Evolutionary conservation across 2,113 vertebrate species (phyloP), one percentile per base, ranked within the genome.

Genomic region (Stigmatopora argus): DNA sequence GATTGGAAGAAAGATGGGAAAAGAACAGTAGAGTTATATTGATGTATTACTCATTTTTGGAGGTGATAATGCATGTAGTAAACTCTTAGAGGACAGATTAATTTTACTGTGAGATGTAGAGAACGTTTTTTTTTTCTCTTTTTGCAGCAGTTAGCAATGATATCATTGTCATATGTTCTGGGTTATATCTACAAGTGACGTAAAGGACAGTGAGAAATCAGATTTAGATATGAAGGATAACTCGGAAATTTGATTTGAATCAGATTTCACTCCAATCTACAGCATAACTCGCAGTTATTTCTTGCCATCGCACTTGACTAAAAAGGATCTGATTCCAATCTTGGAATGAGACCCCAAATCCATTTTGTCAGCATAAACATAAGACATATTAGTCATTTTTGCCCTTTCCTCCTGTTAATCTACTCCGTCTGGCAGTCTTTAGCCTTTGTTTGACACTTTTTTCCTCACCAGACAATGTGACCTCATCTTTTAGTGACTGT

Each of bases 111-210:
- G 15, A 4, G 34, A 60, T 60, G 34, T 7, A 18, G 35, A 19
- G 34, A 60, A 26, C 8, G 7, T 5, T 47, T 62, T 19, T 15
- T 19, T 48, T 21, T 17, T 21, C 31, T 48, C 34, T 19, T 46
- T n/a, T 21, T 55, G 31, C 64, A 17, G 13, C 57, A 31, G 70
- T 65, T 69, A 75, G 67, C 53, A 70, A 66, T 79, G 70, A 83
- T 61, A 65, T 77, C 75, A 83, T 60, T 62, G 0, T 66, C 80
- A 84, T 81, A 38, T 83, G 83, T 74, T 83, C 5, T 35, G 73
- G 0, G 71, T 87, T 87, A 83, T 0, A 48, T 5, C 47, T 6
- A 21, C 5, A 15, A 53, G 21, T 73, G 73, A 73, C 18, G 64
- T 61, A 66, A 67, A 60, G 56, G 52, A 66, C 63, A 8, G 61